Base-by-base conservation (phyloP, 1,140 invertebrate species). In the Drosophila yakuba region DNA sequence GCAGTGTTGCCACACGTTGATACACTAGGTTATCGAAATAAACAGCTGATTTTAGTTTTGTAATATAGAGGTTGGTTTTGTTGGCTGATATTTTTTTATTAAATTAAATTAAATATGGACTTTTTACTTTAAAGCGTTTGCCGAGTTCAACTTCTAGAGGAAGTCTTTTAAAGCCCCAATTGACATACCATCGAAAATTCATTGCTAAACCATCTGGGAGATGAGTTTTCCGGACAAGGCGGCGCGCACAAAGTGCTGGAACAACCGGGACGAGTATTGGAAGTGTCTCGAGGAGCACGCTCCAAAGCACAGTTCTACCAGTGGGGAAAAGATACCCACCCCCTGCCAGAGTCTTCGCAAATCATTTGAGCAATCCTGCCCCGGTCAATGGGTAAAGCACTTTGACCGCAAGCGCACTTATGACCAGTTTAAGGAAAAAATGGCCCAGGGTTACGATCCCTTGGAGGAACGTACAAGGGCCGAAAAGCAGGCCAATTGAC, bases 301-400 rank as follows among this genome's bases (percentile, higher is more conserved):
- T 93, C 88, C 94, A 92, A 91, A 93, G 57, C 71, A 92, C 17
- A 91, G 85, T 45, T 91, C 91, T 28, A 92, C 91, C 28, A 92
- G 85, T 54, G 91, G 90, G 4, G 89, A 91, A 79, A 80, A 81
- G 80, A 82, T 91, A 52, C 93, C 94, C 8, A 93, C 93, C 72
- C 94, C 94, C 56, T 98, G 98, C 93, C 90, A 93, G 71, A 93
- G 96, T 88, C 93, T 96, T 74, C 95, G 97, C 62, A 95, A 96
- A 93, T 56, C 95, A 20, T 98, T 97, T 93, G 97, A 97, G 94
- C 94, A 94, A 54, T 95, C 94, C 15, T 99, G 97, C 92, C 96
- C 97, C n/a, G 92, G 94, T 14, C 95, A 96, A 92, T 99, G 97
- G 97, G 97, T 98, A 11, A 97, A 97, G 93, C 97, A 99, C 93